phyloP scores from a whole-genome alignment of 2,113 vertebrate species.

The Physeter macrocephalus region DNA sequence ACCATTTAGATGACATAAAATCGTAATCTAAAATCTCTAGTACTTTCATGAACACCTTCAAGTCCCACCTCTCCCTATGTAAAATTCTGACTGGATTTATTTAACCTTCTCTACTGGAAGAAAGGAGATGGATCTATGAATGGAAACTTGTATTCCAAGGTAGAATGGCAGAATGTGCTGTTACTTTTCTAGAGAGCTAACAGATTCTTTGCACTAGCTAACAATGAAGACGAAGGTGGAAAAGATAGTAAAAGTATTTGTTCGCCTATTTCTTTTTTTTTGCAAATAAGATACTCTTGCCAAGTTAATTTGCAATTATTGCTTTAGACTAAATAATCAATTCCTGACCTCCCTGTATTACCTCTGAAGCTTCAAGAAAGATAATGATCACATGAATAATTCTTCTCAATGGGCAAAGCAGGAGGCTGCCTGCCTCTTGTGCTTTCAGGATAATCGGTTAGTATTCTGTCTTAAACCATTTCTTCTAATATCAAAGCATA shows the following conservation, averaged over 20 bases:
- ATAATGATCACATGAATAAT: not conserved
- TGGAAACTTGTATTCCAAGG: not conserved
- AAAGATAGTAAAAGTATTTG: not conserved
- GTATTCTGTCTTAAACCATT: not conserved
- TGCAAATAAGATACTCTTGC: not conserved
- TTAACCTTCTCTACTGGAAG: not conserved
- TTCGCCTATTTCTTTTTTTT: not conserved
- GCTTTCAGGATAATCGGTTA: not conserved
- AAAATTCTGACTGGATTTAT: not conserved
- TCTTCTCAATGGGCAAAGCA: not conserved
- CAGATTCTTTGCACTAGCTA: not conserved
- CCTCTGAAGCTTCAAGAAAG: not conserved
- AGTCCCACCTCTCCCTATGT: not conserved
- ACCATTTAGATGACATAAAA: not conserved
- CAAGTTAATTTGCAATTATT: not conserved
- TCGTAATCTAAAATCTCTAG: not conserved
- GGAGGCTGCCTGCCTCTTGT: not conserved
- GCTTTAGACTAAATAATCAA: not conserved
- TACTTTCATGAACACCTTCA: not conserved
- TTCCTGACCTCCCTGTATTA: not conserved
- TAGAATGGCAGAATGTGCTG: not conserved
- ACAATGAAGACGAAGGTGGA: not conserved
- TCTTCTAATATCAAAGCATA: not conserved
- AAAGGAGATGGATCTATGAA: not conserved
- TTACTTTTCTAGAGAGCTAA: not conserved